These are phyloP conservation scores for Drosophila funebris DNA, from an alignment of 1,140 invertebrate species.

Conservation along the genomic window DNA sequence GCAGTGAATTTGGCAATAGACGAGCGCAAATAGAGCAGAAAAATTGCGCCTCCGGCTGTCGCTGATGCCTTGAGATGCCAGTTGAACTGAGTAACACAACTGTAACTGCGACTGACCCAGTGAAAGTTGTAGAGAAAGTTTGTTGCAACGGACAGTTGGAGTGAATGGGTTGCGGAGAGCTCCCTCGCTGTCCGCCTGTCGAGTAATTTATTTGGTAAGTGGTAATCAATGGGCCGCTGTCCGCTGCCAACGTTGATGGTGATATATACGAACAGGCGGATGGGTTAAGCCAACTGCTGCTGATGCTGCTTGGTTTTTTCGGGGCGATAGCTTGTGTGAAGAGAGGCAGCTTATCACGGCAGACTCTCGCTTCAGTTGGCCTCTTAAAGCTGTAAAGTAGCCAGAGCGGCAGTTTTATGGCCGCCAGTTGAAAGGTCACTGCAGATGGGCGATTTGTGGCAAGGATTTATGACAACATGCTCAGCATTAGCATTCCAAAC, in stretches of 20 bases:
- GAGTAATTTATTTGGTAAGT: constrained; percentile 78
- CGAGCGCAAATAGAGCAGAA: constrained; percentile 77
- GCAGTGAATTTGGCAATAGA: constrained; percentile 75
- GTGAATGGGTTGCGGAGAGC: no score
- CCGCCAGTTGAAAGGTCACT: constrained; percentile 75
- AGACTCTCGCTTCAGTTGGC: constrained; percentile 14
- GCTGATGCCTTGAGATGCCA: not conserved
- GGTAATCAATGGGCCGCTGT: constrained; percentile 69
- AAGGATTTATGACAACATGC: constrained; percentile 43
- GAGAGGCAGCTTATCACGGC: constrained; percentile 52
- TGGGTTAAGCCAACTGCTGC: constrained; percentile 59
- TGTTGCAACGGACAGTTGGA: constrained; percentile 26
- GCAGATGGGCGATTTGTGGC: constrained; percentile 75
- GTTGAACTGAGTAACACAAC: not conserved
- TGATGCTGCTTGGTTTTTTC: no score
- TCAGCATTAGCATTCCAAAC: constrained; percentile 64
- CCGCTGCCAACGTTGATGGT: constrained; percentile 62
- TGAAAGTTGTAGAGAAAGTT: constrained; percentile 72
- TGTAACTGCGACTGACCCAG: constrained; percentile 22
- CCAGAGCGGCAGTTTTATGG: constrained; percentile 70
- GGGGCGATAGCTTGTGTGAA: no score
- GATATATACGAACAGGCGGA: constrained; percentile 37
- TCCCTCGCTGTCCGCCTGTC: constrained; percentile 7
- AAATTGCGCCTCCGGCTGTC: constrained; percentile 64
- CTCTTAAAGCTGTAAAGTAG: constrained; percentile 71